Evolutionary conservation across 2,888 invertebrate species (phyloP).

Genomic region (Plagiodera versicolora): DNA sequence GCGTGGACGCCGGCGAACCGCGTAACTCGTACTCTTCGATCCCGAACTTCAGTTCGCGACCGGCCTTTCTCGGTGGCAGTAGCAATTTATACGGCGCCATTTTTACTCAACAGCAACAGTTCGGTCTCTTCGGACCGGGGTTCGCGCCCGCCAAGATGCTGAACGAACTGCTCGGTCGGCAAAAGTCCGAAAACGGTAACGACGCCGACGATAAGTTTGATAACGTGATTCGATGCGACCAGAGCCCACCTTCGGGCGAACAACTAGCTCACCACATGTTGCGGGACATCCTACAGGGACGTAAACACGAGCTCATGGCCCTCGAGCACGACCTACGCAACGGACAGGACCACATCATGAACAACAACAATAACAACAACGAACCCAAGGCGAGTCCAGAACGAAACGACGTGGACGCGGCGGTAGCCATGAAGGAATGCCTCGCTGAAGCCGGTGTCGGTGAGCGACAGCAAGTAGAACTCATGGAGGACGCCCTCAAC

Average conservation of each 20-base stretch:
- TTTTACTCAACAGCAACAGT: slow-evolving; percentile 78
- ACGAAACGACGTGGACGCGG: slow-evolving; percentile 44
- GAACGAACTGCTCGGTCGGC: slow-evolving; percentile 83
- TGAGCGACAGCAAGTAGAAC: slow-evolving; percentile 56
- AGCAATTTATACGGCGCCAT: slow-evolving; percentile 78
- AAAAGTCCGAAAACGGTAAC: slow-evolving; percentile 59
- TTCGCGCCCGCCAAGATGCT: slow-evolving; percentile 90
- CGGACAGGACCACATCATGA: slow-evolving; percentile 55
- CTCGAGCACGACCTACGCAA: slow-evolving; percentile 69
- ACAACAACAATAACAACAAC: slow-evolving; percentile 58
- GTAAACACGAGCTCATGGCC: slow-evolving; percentile 78
- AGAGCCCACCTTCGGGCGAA: slow-evolving; percentile 60
- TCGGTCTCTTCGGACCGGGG: slow-evolving; percentile 81
- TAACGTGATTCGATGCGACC: slow-evolving; percentile 58
- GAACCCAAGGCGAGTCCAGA: slow-evolving; percentile 56
- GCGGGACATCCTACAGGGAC: slow-evolving; percentile 86
- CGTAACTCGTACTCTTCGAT: slow-evolving; percentile 88
- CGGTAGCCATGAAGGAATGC: slow-evolving; percentile 55
- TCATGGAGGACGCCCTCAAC: slow-evolving; percentile 65
- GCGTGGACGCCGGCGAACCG: slow-evolving; percentile 95
- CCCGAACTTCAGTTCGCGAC: slow-evolving; percentile 74
- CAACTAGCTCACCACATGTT: slow-evolving; percentile 80
- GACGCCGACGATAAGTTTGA: slow-evolving; percentile 54
- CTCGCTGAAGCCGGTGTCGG: slow-evolving; percentile 65
- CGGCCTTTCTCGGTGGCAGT: slow-evolving; percentile 79